Base-by-base conservation (phyloP, 2,888 invertebrate species). In the Crematogaster levior region DNA sequence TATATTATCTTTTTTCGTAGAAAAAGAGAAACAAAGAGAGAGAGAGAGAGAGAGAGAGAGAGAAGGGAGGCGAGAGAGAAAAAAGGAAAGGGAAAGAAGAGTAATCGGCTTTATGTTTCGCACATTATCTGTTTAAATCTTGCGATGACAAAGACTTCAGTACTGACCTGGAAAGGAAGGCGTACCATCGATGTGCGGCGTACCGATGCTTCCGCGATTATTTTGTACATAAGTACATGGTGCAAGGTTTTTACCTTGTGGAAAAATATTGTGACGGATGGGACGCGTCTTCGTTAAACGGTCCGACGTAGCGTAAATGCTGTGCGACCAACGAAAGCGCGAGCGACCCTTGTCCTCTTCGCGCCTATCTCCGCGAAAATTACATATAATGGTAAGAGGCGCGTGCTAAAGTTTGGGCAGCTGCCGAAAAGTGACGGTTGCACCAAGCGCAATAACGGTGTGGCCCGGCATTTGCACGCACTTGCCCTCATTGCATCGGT, bases 401-500 rank as follows among this genome's bases (percentile, higher is more conserved):
- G 83, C 68, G 81, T 81, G 85, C 73, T 66, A 37, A 63, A 79
- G 80, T 40, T 46, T 66, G 30, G 34, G 63, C 88, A 88, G 88
- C 88, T 88, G 88, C 77, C 85, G 60, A 88, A 81, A 84, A 88
- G 21, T 68, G 84, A 84, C 84, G 70, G 79, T 84, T 84, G 53
- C 24, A 51, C 61, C 21, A 46, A 24, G 73, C 74, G 65, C 61
- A 72, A 48, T 61, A 37, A 79, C 77, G 77, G 56, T 77, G 60
- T 15, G 18, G n/a, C 24, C 34, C 43, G 37, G n/a, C 79, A 74
- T 63, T 51, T 24, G 43, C 65, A 74, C 65, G 53, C 74, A 43
- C 74, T 73, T 63, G 79, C 43, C 65, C 79, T 80, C 80, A 43
- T 80, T 80, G 80, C 65, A 5, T n/a, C 65, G 40, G 27, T 30